phyloP scores from a whole-genome alignment of 2,888 invertebrate genomes.

The Agonopterix subpropinquella region DNA sequence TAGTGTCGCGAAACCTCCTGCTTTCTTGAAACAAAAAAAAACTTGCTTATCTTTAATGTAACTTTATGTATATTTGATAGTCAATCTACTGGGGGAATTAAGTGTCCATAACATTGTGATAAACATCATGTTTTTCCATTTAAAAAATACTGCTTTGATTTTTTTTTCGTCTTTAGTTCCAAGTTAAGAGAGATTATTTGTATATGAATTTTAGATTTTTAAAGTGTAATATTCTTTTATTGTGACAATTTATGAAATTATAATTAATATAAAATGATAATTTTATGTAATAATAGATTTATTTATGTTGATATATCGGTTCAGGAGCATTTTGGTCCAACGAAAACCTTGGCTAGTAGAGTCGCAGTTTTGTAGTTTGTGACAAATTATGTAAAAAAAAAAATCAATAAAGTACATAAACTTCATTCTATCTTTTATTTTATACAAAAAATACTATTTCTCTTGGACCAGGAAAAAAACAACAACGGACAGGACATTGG shows the following conservation, averaged over 20 bases:
- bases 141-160: conserved; percentile 56
- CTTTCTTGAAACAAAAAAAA: conserved; percentile 63
- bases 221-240: conserved; percentile 61
- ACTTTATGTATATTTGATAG: conserved; percentile 72
- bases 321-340: conserved; percentile 68
- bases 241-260: conserved; percentile 57
- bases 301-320: conserved; percentile 60
- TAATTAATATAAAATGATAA: conserved; percentile 44
- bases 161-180: conserved; percentile 57
- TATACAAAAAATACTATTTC: neutral
- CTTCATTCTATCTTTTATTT: conserved; percentile 23
- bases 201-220: conserved; percentile 68
- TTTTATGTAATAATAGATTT: conserved; percentile 57
- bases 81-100: conserved; percentile 60
- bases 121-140: conserved; percentile 70
- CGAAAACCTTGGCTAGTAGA: conserved; percentile 60
- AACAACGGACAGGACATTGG: no score
- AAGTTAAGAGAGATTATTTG: conserved; percentile 69
- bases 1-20: conserved; percentile 46
- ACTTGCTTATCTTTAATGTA: conserved; percentile 54
- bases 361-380: conserved; percentile 73
- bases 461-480: no score
- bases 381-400: conserved; percentile 48
- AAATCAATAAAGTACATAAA: conserved; percentile 70
- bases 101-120: conserved; percentile 73